Evolutionary conservation across 1,140 invertebrate genomes (phyloP).

Genomic region (Aphaenogaster floridana): DNA sequence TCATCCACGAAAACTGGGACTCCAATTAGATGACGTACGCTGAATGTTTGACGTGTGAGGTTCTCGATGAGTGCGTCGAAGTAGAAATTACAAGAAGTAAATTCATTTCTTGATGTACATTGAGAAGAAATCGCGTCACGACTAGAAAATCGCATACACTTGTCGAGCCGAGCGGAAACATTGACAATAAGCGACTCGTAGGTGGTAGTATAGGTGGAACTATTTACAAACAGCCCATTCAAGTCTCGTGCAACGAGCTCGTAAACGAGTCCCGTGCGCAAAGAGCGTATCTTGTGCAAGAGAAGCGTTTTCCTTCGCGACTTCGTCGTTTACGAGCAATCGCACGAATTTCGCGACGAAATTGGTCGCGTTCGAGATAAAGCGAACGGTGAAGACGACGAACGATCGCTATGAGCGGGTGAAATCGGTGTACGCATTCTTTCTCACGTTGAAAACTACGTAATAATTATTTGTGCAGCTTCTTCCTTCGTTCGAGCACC

Average conservation of each 20-base stretch:
- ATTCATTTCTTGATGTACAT: not conserved
- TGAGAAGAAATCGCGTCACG: not conserved
- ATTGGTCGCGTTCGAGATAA: conserved; percentile 22
- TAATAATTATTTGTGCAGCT: not conserved
- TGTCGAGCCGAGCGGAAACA: conserved; percentile 2
- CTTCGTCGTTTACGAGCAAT: not conserved
- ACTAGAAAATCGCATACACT: conserved; percentile 9
- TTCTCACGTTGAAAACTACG: not conserved
- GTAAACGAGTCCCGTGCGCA: conserved; percentile 24
- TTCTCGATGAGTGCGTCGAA: not conserved
- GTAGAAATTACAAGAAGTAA: not conserved
- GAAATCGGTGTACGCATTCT: not conserved
- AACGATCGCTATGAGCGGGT: not conserved
- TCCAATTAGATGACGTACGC: not conserved
- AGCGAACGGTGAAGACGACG: conserved; percentile 5
- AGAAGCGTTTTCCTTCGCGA: not conserved
- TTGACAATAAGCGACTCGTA: conserved; percentile 37
- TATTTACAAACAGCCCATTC: conserved; percentile 71
- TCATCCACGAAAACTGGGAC: not conserved
- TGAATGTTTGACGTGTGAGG: not conserved
- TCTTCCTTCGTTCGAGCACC: not conserved
- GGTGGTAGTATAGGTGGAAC: not conserved
- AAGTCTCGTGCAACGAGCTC: conserved; percentile 31
- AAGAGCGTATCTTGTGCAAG: not conserved
- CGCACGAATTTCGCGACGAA: conserved; percentile 45